Evolutionary conservation across 2,888 invertebrate species (phyloP), one percentile per base, ranked within the genome.

Genomic region (Standfussiana lucernea): DNA sequence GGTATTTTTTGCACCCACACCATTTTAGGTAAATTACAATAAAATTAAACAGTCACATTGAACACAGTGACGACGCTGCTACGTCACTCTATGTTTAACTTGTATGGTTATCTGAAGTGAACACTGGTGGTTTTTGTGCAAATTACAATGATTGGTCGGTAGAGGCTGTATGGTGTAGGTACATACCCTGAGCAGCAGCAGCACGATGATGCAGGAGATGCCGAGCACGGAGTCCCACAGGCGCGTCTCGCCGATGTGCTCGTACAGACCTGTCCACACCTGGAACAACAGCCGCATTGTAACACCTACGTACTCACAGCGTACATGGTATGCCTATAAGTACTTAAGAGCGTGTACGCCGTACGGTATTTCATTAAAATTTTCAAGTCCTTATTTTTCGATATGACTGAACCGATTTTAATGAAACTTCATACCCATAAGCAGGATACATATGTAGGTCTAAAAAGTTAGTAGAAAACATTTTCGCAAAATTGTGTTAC

Each of bases 161-260:
- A 56, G 56, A 13, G 56, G 28, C 15, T 28, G 28, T 28, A 56
- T 56, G 56, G 56, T 56, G 15, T n/a, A n/a, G n/a, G n/a, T 56
- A 21, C 74, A 2, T 73, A 98, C 98, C 97, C 98, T 96, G 77
- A 98, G 96, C 61, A 98, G 92, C 32, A 98, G 97, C 59, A 98
- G 96, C 77, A 98, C 95, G 13, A 97, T 93, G 94, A 98, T 98
- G 93, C 98, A 98, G 61, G 96, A 92, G 78, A 98, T 90, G 3
- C 98, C 98, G 67, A 98, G 96, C 72, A 97, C 95, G 3, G 98
- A 94, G 93, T 98, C 98, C 97, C 98, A 98, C 28, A 97, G 94
- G 72, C 97, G 97, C 32, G 98, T 98, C 93, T 98, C 97, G 0
- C 97, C 96, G 80, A 98, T 97, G 93, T 98, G 97, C 88, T 97